phyloP scores from a whole-genome alignment of 53 echinoderm and acorn worm species.

The Luidia sarsii region DNA sequence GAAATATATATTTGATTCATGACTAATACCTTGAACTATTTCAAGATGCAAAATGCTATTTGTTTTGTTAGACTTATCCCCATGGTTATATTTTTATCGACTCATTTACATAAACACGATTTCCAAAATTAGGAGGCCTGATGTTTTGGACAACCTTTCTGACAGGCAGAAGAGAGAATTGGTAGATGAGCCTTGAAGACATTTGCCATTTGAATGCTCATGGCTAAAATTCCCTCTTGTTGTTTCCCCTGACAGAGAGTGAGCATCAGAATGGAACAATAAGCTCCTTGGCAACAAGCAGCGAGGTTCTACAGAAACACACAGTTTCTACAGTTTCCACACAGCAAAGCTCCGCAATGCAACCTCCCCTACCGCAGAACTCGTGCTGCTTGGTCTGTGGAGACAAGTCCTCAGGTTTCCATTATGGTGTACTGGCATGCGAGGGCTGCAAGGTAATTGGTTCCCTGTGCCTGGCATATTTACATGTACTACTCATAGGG shows the following conservation, averaged over 20 bases:
- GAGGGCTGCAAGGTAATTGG: constrained; percentile 99
- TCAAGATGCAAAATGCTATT: too few relatives aligned
- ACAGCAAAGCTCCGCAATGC: constrained; percentile 66
- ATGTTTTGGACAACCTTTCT: too few relatives aligned
- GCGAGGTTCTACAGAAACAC: constrained; percentile 83
- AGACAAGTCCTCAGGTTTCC: constrained; percentile 98
- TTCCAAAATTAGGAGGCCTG: too few relatives aligned
- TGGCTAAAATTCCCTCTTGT: not conserved
- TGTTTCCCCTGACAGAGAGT: constrained; percentile 1
- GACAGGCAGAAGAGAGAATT: too few relatives aligned
- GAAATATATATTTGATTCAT: too few relatives aligned
- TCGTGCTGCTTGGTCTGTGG: constrained; percentile 93
- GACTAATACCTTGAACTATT: too few relatives aligned
- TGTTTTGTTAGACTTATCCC: too few relatives aligned
- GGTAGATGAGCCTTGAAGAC: too few relatives aligned
- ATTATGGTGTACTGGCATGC: constrained; percentile 97
- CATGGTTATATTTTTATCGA: too few relatives aligned
- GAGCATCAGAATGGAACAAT: constrained; percentile 54
- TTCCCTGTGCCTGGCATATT: too few relatives aligned
- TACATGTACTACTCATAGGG: too few relatives aligned
- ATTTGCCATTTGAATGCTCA: not conserved
- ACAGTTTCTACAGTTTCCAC: constrained; percentile 88
- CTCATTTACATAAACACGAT: too few relatives aligned
- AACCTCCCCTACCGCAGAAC: constrained; percentile 70
- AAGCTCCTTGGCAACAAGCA: constrained; percentile 76